A percentile compares a stretch with the other conserved stretches of the same genome.
These are phyloP conservation scores for Pammene fasciana DNA, from an alignment of 2,888 invertebrate genomes.

Conservation along the genomic window DNA sequence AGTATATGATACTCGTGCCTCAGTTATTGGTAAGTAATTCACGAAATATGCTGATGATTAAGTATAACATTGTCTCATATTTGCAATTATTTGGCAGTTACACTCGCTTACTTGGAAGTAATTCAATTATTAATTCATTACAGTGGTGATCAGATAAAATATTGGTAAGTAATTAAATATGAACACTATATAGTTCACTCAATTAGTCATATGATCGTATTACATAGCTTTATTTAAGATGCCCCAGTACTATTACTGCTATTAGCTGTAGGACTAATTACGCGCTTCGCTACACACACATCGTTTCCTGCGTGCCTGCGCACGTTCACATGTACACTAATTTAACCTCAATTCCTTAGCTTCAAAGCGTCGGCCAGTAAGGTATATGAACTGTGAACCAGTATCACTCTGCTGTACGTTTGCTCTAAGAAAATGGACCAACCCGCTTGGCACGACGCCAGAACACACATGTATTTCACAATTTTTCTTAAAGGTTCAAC, in stretches of 20 bases:
- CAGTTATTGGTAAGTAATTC: no score
- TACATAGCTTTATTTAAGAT: conserved; percentile 24
- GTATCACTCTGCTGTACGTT: conserved; percentile 69
- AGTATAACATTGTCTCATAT: no score
- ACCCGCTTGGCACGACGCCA: conserved; percentile 67
- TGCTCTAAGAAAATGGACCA: conserved; percentile 72
- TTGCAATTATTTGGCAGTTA: neutral
- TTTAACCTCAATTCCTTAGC: conserved; percentile 74
- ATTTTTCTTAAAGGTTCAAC: conserved; percentile 58
- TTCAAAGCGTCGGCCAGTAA: conserved; percentile 73
- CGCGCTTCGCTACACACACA: conserved; percentile 70
- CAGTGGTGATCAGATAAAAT: neutral
- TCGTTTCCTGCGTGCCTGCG: conserved; percentile 64
- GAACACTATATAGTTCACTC: conserved; percentile 19
- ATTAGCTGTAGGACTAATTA: conserved; percentile 73
- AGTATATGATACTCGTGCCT: no score
- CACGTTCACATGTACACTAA: conserved; percentile 53
- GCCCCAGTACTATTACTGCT: conserved; percentile 57
- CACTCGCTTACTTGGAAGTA: neutral
- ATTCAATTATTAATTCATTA: neutral
- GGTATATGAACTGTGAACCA: conserved; percentile 77
- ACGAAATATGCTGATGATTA: no score
- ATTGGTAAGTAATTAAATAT: conserved; percentile 1
- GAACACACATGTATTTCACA: conserved; percentile 55
- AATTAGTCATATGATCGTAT: conserved; percentile 35